Base-by-base conservation (phyloP, 2,797 vertebrate genomes). In the Apogon hyalosoma region DNA sequence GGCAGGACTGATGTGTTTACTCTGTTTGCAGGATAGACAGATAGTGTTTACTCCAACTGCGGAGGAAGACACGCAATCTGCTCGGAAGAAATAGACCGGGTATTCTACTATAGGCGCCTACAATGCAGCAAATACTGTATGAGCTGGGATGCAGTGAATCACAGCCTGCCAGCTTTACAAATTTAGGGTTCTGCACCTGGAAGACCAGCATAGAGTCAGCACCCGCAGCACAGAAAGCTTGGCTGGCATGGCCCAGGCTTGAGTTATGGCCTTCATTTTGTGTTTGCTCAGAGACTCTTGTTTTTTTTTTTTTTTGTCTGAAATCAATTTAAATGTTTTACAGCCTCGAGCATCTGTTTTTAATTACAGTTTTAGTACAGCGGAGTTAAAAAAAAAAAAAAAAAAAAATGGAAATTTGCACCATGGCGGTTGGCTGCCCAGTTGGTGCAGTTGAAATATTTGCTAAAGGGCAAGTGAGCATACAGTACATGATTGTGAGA, bases 241-340 rank as follows among this genome's bases (percentile, higher is more conserved):
- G 62, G 60, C 51, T 70, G 76, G 77, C 75, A 46, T 79, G 69
- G 71, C 83, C 59, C 15, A 73, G 79, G 81, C 66, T 63, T 86
- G 87, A 92, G 79, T 87, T 89, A 92, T 80, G 76, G 75, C 73
- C 80, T 89, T 83, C 49, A 77, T 86, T 85, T 86, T 84, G 68
- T 86, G 75, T 91, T 82, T 84, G 80, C 49, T 79, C 66, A 80
- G 54, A 55, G 63, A 41, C 75, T 83, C 45, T 43, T 16, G 12
- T 10, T 9, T 39, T 48, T 43, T 62, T 48, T 43, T 62, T 12
- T 50, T 42, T 18, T 40, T 14, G n/a, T 54, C 78, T 71, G 48
- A 72, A 77, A 80, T 86, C 72, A 73, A 90, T 89, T 73, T 79
- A n/a, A 91, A 84, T 79, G 72, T 77, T 90, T 87, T 82, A 83